Base-by-base conservation (phyloP, 2,888 invertebrate genomes). In the Piscicola geometra region DNA sequence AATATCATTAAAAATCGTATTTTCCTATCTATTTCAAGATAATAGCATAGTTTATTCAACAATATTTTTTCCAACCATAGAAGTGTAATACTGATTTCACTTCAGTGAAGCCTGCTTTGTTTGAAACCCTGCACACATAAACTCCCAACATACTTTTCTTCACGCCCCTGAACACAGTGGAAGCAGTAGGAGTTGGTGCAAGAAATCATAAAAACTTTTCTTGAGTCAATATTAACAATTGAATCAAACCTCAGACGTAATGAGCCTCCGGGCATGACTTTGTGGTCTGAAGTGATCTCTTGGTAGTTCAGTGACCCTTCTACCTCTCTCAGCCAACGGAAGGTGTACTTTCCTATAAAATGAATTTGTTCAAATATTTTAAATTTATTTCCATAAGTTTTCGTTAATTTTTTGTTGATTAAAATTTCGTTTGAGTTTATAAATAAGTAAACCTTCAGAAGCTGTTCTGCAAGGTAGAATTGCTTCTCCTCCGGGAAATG, bases 101-200 rank as follows among this genome's bases (percentile, higher is more conserved):
- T 60, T 83, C 82, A 1, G 15, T 56, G n/a, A 3, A 82, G 64
- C 83, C 82, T 1, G 83, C 78, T 21, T 77, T 78, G 5, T 87
- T 88, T 32, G 83, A 81, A 3, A 87, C 88, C 67, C 83, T 82
- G 79, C 88, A 88, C 15, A 83, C 82, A 80, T 88, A 88, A 76
- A 82, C 81, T 12, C 88, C 88, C 77, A 86, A 86, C 81, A 88
- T 87, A 15, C 81, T 79, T 36, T 81, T 77, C 0, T 81, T 79
- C 0, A 86, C 84, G 69, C 83, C 81, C 73, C 85, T 83, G 25
- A 25, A 83, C 21, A 0, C 33, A 35, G 21, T 15, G 3, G 25
- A 5, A 56, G 25, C 9, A 56, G 3, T 56, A 21, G n/a, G 5
- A 18, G 25, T 56, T 9, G 5, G 9, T 41, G 41, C 41, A 41